Evolutionary conservation across 2,113 vertebrate species (phyloP).

Genomic region (Craseonycteris thonglongyai): DNA sequence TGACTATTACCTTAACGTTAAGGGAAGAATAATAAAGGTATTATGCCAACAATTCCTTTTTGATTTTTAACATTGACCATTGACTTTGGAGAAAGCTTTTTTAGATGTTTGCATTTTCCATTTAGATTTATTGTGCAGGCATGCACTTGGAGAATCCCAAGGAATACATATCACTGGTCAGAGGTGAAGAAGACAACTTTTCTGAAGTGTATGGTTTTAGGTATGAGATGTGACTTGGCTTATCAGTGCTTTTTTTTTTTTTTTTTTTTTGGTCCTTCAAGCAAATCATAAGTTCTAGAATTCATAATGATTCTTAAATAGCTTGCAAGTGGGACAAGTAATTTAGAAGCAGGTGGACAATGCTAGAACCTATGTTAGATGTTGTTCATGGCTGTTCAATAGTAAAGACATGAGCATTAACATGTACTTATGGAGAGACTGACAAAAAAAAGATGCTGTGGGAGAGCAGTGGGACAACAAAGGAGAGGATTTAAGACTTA

Average conservation of each 20-base stretch:
- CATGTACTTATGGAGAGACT: background rate
- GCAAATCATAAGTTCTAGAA: background rate
- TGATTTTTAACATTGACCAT: background rate
- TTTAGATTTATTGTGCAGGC: slow-evolving; percentile 90
- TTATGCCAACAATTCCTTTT: background rate
- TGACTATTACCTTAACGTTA: slow-evolving; percentile 88
- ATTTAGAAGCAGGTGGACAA: background rate
- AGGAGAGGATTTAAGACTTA: background rate
- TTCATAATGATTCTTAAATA: background rate
- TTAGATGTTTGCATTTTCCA: slow-evolving; percentile 48
- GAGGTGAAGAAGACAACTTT: slow-evolving; percentile 93
- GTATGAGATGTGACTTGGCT: slow-evolving; percentile 67
- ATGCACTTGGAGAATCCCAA: slow-evolving; percentile 90
- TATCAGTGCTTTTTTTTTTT: background rate
- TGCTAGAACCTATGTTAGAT: background rate
- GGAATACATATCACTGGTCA: slow-evolving; percentile 92
- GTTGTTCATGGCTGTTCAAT: background rate
- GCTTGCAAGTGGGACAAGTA: background rate
- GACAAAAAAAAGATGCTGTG: background rate
- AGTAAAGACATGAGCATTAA: background rate
- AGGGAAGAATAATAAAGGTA: slow-evolving; percentile 90
- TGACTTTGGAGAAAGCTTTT: slow-evolving; percentile 21
- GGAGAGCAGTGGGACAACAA: background rate
- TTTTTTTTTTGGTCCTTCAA: background rate
- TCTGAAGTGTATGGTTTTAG: slow-evolving; percentile 94